Percentiles rank a stretch among this genome's conserved stretches.
These are phyloP conservation scores for Verasper variegatus DNA, from an alignment of 2,113 vertebrate genomes.

Conservation along the genomic window DNA sequence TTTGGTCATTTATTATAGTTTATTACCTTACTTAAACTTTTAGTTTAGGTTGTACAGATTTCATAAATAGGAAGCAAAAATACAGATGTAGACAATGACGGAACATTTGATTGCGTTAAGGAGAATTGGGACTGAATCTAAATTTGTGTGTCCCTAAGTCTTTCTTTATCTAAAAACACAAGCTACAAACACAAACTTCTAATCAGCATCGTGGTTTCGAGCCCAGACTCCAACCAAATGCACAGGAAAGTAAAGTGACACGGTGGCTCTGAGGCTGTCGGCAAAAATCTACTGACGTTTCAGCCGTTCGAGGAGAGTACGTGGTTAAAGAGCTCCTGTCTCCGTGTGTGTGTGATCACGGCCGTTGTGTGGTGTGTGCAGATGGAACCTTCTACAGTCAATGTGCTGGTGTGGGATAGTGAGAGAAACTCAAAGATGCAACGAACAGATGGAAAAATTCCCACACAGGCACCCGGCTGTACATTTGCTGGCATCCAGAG, in stretches of 20 bases:
- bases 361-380: neutral
- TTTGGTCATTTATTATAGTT: too few relatives aligned
- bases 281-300: neutral
- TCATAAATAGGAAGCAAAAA: too few relatives aligned
- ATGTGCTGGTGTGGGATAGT: neutral
- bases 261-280: neutral
- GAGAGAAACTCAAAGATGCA: too few relatives aligned
- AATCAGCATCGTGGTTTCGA: neutral
- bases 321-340: conserved; percentile 1
- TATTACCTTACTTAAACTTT: too few relatives aligned
- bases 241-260: conserved; percentile 5
- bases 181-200: conserved; percentile 2
- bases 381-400: neutral
- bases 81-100: too few relatives aligned
- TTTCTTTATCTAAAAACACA: neutral
- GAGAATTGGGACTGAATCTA: neutral
- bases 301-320: conserved; percentile 2
- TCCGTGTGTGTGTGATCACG: neutral
- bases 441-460: too few relatives aligned
- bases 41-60: too few relatives aligned
- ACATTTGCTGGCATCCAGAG: conserved; percentile 30
- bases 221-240: neutral
- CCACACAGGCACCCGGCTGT: conserved; percentile 20
- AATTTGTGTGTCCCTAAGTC: neutral
- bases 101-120: neutral